Evolutionary conservation across 2,888 invertebrate species (phyloP), one percentile per base, ranked within the genome.

Genomic region (Polydrusus cervinus): DNA sequence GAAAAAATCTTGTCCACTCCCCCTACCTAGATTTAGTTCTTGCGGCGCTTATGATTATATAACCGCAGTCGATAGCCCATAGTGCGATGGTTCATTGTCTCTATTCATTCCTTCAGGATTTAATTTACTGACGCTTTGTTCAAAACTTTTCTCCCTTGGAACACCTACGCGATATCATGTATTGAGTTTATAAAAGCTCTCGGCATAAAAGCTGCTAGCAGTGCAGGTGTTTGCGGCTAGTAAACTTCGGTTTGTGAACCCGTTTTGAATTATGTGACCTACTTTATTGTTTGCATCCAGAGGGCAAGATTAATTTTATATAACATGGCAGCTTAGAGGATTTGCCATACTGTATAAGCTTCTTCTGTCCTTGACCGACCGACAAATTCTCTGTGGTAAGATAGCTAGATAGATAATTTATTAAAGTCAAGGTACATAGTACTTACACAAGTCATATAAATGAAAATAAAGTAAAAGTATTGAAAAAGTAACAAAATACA

Each of bases 251-350:
- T 66, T 51, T 66, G 45, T 40, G 66, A 66, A 18, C 53, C 53
- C 40, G 51, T 30, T 66, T 66, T 53, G 40, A 64, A 64, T 49
- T 49, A 1, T 30, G 25, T 40, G 43, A 47, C 64, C 64, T 64
- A 64, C 47, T 47, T 64, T 30, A 40, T 30, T 11, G 47, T 30
- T 64, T n/a, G 66, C 53, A 11, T 53, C 14, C 20, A 51, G 40
- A 34, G 49, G 49, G 53, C 34, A 71, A 64, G 71, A 71, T 71
- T 71, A 64, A 64, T 71, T 62, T 53, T 30, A 38, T 57, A 38
- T 14, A 34, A 57, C 10, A 14, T 16, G 25, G 64, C 34, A 8
- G 14, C 30, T 13, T 8, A 49, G 40, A 3, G 49, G 51, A 49
- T 40, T 34, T 51, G n/a, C 62, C 38, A 7, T 64, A 71, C 18